Evolutionary conservation across 2,797 vertebrate species (phyloP).

Genomic region (Mormyrops attenuatus): DNA sequence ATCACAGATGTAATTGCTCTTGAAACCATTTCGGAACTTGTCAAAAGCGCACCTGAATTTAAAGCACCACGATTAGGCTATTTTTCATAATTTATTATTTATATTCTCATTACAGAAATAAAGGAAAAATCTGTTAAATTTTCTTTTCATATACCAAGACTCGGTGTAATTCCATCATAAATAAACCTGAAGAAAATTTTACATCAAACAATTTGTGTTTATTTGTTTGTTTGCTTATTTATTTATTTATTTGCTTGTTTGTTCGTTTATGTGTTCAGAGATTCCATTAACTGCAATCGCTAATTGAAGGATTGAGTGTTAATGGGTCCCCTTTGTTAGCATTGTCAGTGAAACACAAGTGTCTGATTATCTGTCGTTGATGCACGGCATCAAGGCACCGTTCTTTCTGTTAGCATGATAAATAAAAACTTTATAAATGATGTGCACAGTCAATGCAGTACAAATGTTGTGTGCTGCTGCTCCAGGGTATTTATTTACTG

Average conservation of each 20-base stretch:
- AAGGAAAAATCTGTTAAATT: background rate
- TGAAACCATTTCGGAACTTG: background rate
- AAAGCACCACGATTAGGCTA: background rate
- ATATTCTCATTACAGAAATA: background rate
- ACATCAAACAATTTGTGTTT: background rate
- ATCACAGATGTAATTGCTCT: background rate
- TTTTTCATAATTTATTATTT: background rate
- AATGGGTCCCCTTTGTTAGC: background rate
- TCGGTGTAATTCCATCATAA: background rate
- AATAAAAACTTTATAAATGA: background rate
- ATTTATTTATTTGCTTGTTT: background rate
- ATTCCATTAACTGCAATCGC: background rate
- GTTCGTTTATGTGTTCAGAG: background rate
- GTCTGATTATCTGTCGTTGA: background rate
- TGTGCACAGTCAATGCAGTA: background rate
- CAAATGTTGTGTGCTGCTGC: background rate
- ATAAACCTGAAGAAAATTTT: background rate
- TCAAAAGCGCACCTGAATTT: background rate
- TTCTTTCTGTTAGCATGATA: background rate
- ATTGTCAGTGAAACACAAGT: background rate
- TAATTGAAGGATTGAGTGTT: background rate
- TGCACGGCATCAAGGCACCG: background rate
- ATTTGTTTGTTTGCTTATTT: background rate
- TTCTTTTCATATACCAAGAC: background rate
- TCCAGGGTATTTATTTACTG: background rate